phyloP scores from a whole-genome alignment of 2,888 invertebrate genomes.

The Plebejus melissa region DNA sequence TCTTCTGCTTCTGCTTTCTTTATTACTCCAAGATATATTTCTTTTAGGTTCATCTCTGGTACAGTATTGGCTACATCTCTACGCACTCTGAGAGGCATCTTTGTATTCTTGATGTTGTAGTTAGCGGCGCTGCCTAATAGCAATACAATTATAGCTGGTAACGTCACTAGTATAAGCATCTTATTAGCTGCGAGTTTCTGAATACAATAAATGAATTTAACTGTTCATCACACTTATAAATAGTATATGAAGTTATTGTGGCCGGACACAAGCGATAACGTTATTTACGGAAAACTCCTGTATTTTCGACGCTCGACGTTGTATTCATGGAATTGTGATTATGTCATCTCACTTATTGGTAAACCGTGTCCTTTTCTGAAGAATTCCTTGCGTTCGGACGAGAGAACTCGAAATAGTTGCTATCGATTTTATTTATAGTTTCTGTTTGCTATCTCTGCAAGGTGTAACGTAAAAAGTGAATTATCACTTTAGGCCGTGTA shows the following conservation, averaged over 20 bases:
- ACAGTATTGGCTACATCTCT: neutral
- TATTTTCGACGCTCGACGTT: neutral
- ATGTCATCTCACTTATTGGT: neutral
- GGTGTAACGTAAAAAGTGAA: too few relatives aligned
- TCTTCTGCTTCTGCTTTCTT: neutral
- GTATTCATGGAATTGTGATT: neutral
- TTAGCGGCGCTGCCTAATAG: neutral
- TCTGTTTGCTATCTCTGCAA: neutral
- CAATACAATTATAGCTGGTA: neutral
- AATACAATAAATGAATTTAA: neutral
- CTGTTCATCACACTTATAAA: neutral
- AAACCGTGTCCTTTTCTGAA: neutral
- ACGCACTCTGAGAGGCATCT: neutral
- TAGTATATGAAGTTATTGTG: neutral
- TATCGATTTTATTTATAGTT: neutral
- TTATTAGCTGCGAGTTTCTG: neutral
- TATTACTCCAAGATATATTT: neutral
- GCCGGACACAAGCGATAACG: neutral
- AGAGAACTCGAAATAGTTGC: neutral
- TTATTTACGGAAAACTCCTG: slow-evolving; percentile 6
- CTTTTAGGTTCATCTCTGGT: neutral
- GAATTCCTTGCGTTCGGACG: neutral
- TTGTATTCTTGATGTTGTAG: neutral
- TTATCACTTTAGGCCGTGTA: too few relatives aligned
- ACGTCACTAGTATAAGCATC: neutral